Evolutionary conservation across 2,797 vertebrate genomes (phyloP), one percentile per base, ranked within the genome.

Genomic region (Eleutherodactylus coqui): DNA sequence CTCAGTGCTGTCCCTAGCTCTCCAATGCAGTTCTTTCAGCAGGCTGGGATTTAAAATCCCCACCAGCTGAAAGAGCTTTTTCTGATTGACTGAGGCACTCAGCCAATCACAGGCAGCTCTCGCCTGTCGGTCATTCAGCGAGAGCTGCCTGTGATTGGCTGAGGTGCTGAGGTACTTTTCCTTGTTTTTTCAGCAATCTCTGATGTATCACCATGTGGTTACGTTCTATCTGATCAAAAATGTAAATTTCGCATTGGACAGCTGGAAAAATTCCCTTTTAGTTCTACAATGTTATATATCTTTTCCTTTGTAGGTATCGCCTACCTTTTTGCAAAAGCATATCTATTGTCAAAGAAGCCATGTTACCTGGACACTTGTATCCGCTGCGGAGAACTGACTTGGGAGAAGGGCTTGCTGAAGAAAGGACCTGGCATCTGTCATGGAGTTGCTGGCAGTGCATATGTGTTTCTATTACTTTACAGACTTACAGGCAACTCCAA

Each of bases 351-450:
- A 89, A 97, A 96, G 91, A 96, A 96, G 90, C 96, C 96, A 17
- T 96, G 96, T 55, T 97, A 97, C 86, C 92, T 97, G 92, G 96
- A 97, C 91, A 96, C 94, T 0, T 97, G 96, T 29, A 96, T 97
- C 89, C 93, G 95, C 81, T 96, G 96, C 34, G 96, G 96, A 82
- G 96, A 97, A 91, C 93, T 97, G 2, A 96, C 96, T 1, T 97
- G 96, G 96, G 94, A 96, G 93, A 97, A 97, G 82, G 96, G 97
- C 34, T 91, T 97, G 69, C 90, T 97, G 90, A 97, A 97, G 93
- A 97, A 97, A 89, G 96, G 96, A 32, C 96, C 96, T 11, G 96
- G 96, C 58, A 97, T 97, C 89, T 97, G 96, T 90, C 96, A 97
- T 0, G 95, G 96, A 5, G 93, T 97, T 53, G 96, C 96, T 69